Evolutionary conservation across 2,797 vertebrate species (phyloP), one percentile per base, ranked within the genome.

Genomic region (Phataginus tetradactyla): DNA sequence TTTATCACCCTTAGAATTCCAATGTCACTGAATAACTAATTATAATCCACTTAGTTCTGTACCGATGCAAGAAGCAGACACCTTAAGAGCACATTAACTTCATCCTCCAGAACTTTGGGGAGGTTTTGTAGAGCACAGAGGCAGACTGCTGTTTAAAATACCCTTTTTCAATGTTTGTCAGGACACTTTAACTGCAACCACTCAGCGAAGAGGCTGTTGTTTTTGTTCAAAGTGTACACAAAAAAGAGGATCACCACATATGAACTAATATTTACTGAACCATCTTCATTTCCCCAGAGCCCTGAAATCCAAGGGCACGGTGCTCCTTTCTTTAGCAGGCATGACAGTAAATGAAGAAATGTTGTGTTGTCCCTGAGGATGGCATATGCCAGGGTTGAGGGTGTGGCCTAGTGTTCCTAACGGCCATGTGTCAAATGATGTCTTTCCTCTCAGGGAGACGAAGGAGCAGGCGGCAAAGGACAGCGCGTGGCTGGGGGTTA

Each of bases 201-300:
- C 66, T 90, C 90, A 89, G 69, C 96, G 95, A 88, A 96, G 96
- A 97, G 95, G 79, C 95, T 96, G 96, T 85, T 95, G 96, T 89
- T 96, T 96, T 81, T 86, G 91, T 85, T 79, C 89, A 87, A 78
- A 96, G 91, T 91, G 75, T 84, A 87, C 42, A 61, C 93, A 94
- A 78, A 95, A 71, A 77, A 90, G 45, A 91, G 45, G 68, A 80
- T 97, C 94, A 27, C 90, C 92, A 20, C 0, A 7, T 51, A 75
- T 90, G 92, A 94, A 86, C 91, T 94, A 93, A 80, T 80, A 95
- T 92, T 96, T 96, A 68, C 86, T 88, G 63, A 93, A 80, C 93
- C n/a, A 72, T 90, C 84, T 95, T 94, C 37, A 64, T 88, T 66
- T 85, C 79, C 80, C 71, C 8, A 5, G 55, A n/a, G 66, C 63